Evolutionary conservation across 2,797 vertebrate species (phyloP).

Genomic region (Chelon labrosus): DNA sequence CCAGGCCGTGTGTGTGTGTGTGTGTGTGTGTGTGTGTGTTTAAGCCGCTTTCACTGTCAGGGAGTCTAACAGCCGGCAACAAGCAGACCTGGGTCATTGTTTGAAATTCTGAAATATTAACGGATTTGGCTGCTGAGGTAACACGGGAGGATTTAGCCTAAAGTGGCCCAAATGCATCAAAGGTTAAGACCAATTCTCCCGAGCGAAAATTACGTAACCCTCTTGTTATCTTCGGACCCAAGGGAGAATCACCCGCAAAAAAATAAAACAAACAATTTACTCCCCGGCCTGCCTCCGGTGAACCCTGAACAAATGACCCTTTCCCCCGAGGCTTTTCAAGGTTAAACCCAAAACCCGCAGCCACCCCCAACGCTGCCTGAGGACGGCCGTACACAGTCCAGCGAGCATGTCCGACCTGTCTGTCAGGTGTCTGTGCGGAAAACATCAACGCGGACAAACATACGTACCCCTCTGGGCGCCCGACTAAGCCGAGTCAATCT

Average conservation of each 20-base stretch:
- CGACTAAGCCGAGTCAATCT: slow-evolving; percentile 72
- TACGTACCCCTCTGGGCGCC: slow-evolving; percentile 60
- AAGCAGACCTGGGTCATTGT: slow-evolving; percentile 49
- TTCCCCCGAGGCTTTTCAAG: slow-evolving; percentile 61
- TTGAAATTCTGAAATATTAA: slow-evolving; percentile 34
- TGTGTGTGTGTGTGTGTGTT: slow-evolving; percentile 42
- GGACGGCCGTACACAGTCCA: slow-evolving; percentile 62
- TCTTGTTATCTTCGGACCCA: slow-evolving; percentile 59
- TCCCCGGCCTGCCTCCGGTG: slow-evolving; percentile 47
- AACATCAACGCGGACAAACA: slow-evolving; percentile 72
- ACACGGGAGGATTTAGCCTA: neutral
- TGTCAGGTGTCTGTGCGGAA: slow-evolving; percentile 72
- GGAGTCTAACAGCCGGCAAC: slow-evolving; percentile 48
- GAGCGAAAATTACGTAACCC: slow-evolving; percentile 52
- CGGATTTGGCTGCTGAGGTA: slow-evolving; percentile 9
- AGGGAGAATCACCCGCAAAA: slow-evolving; percentile 38
- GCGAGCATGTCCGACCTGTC: slow-evolving; percentile 72
- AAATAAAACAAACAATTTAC: slow-evolving; percentile 60
- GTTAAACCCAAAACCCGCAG: slow-evolving; percentile 59
- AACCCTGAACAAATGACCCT: slow-evolving; percentile 53
- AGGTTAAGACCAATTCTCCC: slow-evolving; percentile 42
- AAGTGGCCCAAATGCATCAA: slow-evolving; percentile 44
- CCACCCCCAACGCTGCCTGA: slow-evolving; percentile 22
- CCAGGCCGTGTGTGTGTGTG: neutral
- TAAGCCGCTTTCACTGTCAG: slow-evolving; percentile 61